Conservation (phyloP, 2,113 vertebrate species). For the Leiothrix lutea region DNA sequence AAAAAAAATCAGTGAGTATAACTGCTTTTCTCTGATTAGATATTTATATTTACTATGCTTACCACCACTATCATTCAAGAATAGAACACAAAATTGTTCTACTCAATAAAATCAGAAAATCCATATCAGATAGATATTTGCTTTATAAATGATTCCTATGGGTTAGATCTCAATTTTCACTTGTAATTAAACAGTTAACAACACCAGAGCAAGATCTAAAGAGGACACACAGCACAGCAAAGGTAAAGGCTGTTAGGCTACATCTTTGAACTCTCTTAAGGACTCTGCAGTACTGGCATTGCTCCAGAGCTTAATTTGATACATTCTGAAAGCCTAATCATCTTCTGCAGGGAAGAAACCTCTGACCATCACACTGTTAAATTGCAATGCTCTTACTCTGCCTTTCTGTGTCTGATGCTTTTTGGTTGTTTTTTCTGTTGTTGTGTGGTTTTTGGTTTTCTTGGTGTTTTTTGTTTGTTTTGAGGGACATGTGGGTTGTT, state of each 20-base stretch:
- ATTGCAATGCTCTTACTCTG: neutral
- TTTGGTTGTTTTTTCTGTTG: neutral
- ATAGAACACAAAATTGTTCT: neutral
- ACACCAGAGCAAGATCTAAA: neutral
- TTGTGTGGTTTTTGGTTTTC: neutral
- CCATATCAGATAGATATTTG: neutral
- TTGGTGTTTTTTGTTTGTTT: neutral
- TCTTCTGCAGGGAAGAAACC: conserved; percentile 6
- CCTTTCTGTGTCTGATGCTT: neutral
- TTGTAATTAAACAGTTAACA: conserved; percentile 24
- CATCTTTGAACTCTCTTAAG: conserved; percentile 26
- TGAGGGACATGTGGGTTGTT: neutral
- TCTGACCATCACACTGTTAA: neutral
- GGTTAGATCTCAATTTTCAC: neutral
- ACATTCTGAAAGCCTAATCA: conserved; percentile 26
- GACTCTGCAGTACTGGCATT: neutral
- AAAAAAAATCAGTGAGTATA: neutral
- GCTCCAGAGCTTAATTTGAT: conserved; percentile 23
- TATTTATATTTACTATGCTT: neutral
- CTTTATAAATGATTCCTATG: neutral
- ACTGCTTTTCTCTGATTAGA: neutral
- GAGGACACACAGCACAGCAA: neutral
- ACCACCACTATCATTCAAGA: neutral
- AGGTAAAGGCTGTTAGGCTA: neutral
- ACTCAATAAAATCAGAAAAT: neutral